Base-by-base conservation (phyloP, 1,140 invertebrate genomes). In the Linepithema humile region DNA sequence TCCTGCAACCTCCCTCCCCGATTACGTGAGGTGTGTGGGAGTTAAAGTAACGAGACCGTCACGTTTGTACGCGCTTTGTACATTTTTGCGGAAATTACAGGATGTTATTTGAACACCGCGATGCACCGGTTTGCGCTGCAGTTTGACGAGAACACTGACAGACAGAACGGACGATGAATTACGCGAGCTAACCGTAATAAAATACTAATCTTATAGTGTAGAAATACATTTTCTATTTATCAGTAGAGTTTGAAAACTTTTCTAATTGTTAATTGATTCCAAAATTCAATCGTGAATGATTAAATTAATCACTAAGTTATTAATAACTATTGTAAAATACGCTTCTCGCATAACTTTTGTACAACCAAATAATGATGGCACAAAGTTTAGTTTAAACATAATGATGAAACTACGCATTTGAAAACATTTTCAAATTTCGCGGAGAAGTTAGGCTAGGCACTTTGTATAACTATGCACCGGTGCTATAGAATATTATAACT, bases 41-140 rank as follows among this genome's bases (percentile, higher is more conserved):
- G 75, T 77, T 86, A 87, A 87, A 89, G 85, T 87, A 86, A 88
- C 87, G 87, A 87, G 69, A 80, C 70, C 84, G 84, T 75, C 53
- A 55, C 74, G 82, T 89, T 86, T 87, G 77, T 60, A 29, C 62
- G 26, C 83, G 87, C 87, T 88, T 88, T 89, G 86, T 86, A 84
- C 75, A 89, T 89, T 89, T 89, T 83, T 89, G 53, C 86, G 85
- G 80, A 89, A 90, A 90, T 89, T 90, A 88, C 83, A 83, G 83
- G 67, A 65, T 84, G 70, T 73, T 82, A 74, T 88, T 85, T 88
- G 86, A 62, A 78, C 70, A 38, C 53, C 32, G 35, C 35, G 40
- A 80, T 23, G 73, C 67, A 73, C 40, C 43, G 29, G n/a, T 40
- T 17, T 23, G n/a, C 38, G 12, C 10, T 53, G 64, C 23, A 55